Evolutionary conservation across 2,113 vertebrate species (phyloP), one percentile per base, ranked within the genome.

Genomic region (Himantopus leucocephalus): DNA sequence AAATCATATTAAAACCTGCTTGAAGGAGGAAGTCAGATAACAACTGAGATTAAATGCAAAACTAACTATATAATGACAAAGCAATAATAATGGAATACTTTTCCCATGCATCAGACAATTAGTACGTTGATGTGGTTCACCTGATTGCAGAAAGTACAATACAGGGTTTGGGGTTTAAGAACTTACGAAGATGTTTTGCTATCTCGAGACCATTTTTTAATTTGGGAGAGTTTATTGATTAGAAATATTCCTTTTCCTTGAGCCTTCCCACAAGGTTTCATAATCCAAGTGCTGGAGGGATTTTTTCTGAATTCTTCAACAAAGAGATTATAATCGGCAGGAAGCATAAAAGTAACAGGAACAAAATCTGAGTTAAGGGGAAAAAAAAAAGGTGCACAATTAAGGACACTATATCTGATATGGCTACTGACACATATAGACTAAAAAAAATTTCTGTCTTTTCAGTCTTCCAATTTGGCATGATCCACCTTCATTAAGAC

Each of bases 181-280:
- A 98, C 99, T 98, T 95, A 99, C 99, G 99, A 99, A 63, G 99
- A 99, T 0, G 99, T 99, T 96, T 99, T 99, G 98, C 99, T 99
- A 95, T 99, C 99, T 68, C 99, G 97, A 66, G 99, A 99, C 99
- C 99, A 99, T 93, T 99, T 99, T 90, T 99, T 99, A 92, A 99
- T 99, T 97, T 99, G 99, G 2, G 99, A 99, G 77, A 99, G 99
- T 94, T 99, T 99, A 98, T 99, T 99, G 97, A 99, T 99, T 45
- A 99, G 99, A 87, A 99, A 99, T 97, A 99, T 99, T 96, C 99
- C 99, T 96, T 99, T 99, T 23, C 99, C 99, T 96, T 99, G 99
- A 59, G 99, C 99, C 96, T 99, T 99, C 68, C 99, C 99, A 20
- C 99, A 99, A 5, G 99, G 99, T 94, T 99, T 99, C 99, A 99